These are phyloP conservation scores for Netelia fuscicornis DNA, from an alignment of 2,888 invertebrate species.

Conservation along the genomic window DNA sequence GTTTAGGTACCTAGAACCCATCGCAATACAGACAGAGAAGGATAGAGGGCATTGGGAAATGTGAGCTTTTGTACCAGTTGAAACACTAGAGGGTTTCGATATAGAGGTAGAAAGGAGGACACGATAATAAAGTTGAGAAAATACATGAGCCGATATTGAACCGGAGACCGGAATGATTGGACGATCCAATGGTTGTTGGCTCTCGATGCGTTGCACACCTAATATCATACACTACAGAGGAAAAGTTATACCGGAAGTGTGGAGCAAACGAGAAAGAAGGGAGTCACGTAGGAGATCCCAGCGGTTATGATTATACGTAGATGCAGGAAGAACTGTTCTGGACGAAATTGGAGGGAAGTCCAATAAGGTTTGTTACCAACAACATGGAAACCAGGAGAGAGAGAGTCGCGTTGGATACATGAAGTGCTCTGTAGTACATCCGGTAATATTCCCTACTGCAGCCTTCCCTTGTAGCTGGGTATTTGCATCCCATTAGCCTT, in stretches of 20 bases:
- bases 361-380: conserved; percentile 35
- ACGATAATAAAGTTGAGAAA: conserved; percentile 30
- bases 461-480: conserved; percentile 24
- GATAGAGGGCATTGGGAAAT: conserved; percentile 29
- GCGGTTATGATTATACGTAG: too few species aligned
- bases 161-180: conserved; percentile 32
- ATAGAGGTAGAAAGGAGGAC: conserved; percentile 13
- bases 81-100: not conserved
- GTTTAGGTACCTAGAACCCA: conserved; percentile 32
- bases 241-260: too few species aligned
- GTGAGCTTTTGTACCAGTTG: conserved; percentile 27
- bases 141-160: conserved; percentile 49
- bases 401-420: conserved; percentile 12
- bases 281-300: too few species aligned
- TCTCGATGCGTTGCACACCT: conserved; percentile 32
- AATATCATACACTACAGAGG: not conserved
- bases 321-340: too few species aligned
- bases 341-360: not conserved
- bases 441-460: conserved; percentile 23
- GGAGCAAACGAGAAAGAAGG: too few species aligned
- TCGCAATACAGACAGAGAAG: conserved; percentile 45
- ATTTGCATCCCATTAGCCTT: conserved; percentile 63
- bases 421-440: conserved; percentile 13
- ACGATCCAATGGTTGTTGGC: conserved; percentile 20
- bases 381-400: not conserved